Conservation (phyloP, 2,888 invertebrate genomes). For the Pristionchus exspectatus region DNA sequence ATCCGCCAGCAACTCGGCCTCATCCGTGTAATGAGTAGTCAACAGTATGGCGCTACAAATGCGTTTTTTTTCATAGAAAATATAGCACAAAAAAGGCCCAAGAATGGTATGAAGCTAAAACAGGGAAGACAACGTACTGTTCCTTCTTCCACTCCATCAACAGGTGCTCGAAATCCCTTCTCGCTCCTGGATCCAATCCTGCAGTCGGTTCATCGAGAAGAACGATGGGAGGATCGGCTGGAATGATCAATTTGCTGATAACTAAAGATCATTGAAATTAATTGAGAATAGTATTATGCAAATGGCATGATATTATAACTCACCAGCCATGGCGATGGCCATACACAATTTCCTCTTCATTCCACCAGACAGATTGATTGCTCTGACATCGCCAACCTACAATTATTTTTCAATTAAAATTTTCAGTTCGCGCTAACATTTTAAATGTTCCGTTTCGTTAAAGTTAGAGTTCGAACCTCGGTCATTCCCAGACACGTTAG, state of each 20-base stretch:
- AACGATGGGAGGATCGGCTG: conserved; percentile 66
- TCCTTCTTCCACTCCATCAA: conserved; percentile 64
- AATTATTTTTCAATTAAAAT: too few relatives aligned
- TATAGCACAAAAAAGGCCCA: too few relatives aligned
- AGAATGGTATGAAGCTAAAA: too few relatives aligned
- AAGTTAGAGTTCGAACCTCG: too few relatives aligned
- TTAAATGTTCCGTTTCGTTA: too few relatives aligned
- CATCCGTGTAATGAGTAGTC: conserved; percentile 78
- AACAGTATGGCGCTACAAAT: too few relatives aligned
- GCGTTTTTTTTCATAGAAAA: too few relatives aligned
- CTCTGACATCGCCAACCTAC: not conserved
- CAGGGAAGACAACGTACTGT: conserved; percentile 55
- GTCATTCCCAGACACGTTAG: conserved; percentile 35
- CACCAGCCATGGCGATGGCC: conserved; percentile 58
- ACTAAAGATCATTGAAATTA: not conserved
- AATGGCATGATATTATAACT: too few relatives aligned
- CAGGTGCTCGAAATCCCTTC: conserved; percentile 66
- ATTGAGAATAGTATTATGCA: too few relatives aligned
- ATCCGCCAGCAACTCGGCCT: conserved; percentile 76
- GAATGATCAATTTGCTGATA: too few relatives aligned
- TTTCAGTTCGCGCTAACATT: too few relatives aligned
- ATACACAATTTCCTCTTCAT: conserved; percentile 64
- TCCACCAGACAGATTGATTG: conserved; percentile 68
- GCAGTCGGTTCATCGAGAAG: conserved; percentile 76
- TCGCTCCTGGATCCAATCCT: conserved; percentile 67